Base-by-base conservation (phyloP, 92 coral and sea anemone species). In the Micromussa lordhowensis region DNA sequence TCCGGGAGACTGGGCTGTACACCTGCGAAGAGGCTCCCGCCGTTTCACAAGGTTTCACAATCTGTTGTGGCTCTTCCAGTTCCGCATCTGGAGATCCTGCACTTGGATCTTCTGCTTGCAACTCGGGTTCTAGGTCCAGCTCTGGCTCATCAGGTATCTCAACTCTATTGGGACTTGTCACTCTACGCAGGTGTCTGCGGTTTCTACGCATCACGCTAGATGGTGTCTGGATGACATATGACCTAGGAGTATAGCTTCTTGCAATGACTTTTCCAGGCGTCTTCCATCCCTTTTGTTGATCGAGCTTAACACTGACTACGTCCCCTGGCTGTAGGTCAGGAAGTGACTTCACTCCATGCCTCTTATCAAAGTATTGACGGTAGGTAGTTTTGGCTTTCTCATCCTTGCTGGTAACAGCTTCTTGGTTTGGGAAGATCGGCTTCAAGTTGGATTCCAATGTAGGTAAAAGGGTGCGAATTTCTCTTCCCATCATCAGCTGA, bases 401-500 rank as follows among this genome's bases (percentile, higher is more conserved):
- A n/a, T n/a, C n/a, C n/a, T n/a, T n/a, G n/a, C n/a, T n/a, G 14
- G 61, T 18, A 76, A 76, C 61, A 0, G 80, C 80, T 76, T 76
- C 80, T 0, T 76, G 26, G 53, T 6, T 76, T 24, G 11, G 29
- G 22, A 18, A 24, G 18, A 76, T 8, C 0, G 80, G 80, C 61
- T 76, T 76, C 61, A 76, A 21, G 80, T 76, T 76, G 10, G 80
- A 76, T 19, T 76, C 32, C 72, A 68, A n/a, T 80, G 58, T 85
- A 57, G 92, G 88, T 17, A 92, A 19, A 26, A 75, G 76, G 10
- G 88, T 93, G 3, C 88, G 73, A 6, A 93, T 93, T 59, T 90
- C 59, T 61, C 92, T 88, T 77, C 79, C 84, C 81, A 90, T 66
- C 85, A 82, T 83, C 16, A 93, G 57, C 82, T 90, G n/a, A n/a